Percentiles rank a stretch among this genome's conserved stretches.
phyloP scores from a whole-genome alignment of 2,113 vertebrate species.

The Ovibos moschatus region DNA sequence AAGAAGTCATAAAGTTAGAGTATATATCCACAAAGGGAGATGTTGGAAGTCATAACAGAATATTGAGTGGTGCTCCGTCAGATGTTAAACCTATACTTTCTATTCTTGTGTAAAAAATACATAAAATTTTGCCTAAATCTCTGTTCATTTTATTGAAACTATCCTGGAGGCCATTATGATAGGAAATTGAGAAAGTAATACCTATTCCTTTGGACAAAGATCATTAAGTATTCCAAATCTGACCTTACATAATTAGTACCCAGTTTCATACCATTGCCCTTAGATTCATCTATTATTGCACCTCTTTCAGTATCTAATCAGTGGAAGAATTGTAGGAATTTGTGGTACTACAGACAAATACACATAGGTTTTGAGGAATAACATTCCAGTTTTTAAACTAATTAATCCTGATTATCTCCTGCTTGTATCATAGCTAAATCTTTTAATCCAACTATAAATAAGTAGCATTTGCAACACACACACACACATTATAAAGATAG shows the following conservation, averaged over 20 bases:
- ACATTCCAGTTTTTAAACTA: neutral
- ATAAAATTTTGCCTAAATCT: neutral
- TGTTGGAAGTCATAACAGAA: neutral
- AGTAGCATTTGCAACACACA: neutral
- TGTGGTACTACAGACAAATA: neutral
- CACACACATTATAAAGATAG: neutral
- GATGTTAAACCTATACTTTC: neutral
- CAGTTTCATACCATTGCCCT: neutral
- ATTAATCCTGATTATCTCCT: neutral
- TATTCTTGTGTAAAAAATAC: neutral
- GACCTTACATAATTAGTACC: neutral
- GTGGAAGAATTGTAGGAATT: neutral
- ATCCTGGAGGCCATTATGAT: neutral
- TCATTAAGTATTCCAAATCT: neutral
- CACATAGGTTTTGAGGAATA: neutral
- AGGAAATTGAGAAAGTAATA: neutral
- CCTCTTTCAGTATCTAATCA: neutral
- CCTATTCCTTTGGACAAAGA: neutral
- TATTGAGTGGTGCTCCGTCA: neutral
- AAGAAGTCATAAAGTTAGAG: neutral
- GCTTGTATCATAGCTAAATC: neutral
- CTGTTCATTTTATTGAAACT: neutral
- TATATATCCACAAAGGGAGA: neutral
- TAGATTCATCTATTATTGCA: neutral
- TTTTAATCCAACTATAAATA: neutral